Conservation (phyloP, 2,888 invertebrate genomes). For the Eupeodes luniger region DNA sequence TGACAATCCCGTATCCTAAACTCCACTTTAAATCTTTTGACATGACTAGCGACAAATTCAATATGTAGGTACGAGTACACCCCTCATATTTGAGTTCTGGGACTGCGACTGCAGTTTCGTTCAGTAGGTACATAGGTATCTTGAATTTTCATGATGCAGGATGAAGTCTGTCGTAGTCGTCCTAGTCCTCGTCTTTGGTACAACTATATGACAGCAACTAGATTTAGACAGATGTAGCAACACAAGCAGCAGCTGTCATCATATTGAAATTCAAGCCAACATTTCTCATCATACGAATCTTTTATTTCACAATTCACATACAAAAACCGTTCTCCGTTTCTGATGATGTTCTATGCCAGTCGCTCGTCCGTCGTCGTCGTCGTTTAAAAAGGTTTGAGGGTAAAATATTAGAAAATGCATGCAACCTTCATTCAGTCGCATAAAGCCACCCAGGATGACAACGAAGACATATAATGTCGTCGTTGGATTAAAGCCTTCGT, state of each 20-base stretch:
- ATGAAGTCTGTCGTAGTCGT: conserved; percentile 34
- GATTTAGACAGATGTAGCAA: conserved; percentile 63
- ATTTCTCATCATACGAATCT: conserved; percentile 67
- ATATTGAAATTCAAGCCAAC: conserved; percentile 74
- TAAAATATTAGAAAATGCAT: conserved; percentile 44
- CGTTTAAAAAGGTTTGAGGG: background rate
- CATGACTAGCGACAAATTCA: conserved; percentile 62
- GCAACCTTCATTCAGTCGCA: background rate
- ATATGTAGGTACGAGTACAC: conserved; percentile 40
- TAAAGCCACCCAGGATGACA: background rate
- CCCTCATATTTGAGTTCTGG: conserved; percentile 46
- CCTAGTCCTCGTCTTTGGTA: conserved; percentile 15
- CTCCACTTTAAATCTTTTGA: conserved; percentile 43
- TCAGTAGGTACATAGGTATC: too few relatives aligned
- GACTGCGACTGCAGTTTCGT: background rate
- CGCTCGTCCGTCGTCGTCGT: too few relatives aligned
- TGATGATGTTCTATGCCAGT: background rate
- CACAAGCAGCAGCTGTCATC: conserved; percentile 63
- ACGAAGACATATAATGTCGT: background rate
- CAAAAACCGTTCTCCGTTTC: background rate
- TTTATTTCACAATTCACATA: conserved; percentile 57
- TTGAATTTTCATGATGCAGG: conserved; percentile 33
- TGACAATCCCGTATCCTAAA: conserved; percentile 2
- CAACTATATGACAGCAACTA: conserved; percentile 42
- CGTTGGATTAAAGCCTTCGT: conserved; percentile 16